Evolutionary conservation across 2,797 vertebrate species (phyloP), one percentile per base, ranked within the genome.

Genomic region (Meda fulgida): DNA sequence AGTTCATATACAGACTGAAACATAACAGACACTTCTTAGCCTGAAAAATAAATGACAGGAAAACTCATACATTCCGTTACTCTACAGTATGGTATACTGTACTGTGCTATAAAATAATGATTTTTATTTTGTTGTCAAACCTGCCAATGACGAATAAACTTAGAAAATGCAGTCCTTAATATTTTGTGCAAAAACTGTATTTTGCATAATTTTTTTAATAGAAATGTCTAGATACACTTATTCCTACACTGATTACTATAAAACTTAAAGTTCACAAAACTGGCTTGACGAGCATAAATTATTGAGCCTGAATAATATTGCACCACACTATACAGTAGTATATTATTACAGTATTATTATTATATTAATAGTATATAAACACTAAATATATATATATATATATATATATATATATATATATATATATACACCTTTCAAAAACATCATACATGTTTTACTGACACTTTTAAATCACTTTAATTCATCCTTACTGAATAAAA

Each of bases 1-100:
- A 82, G 85, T 80, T 26, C 81, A 87, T 9, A 40, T 29, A 23
- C 1, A 69, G 16, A n/a, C 19, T 31, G 69, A 66, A 34, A 31
- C 21, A 83, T 38, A 48, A 23, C 16, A 0, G 51, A n/a, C 48
- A 53, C 34, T 10, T 67, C 1, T 18, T 77, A 23, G 63, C 3
- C 19, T 26, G 43, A 66, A 53, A 51, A 55, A 80, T 51, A 21
- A 43, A 60, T 18, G 38, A 46, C 7, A 53, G 38, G 16, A 75
- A 48, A 66, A 19, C 0, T 40, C 7, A 7, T 9, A 21, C 19
- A 60, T 46, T 72, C 11, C 46, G 48, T n/a, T 67, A 43, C 55
- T 72, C 36, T n/a, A 13, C 36, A 23, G 34, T 43, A 43, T n/a
- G 11, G 11, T 9, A 26, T 72, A 46, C 3, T 48, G 43, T 4